phyloP scores from a whole-genome alignment of 2,113 vertebrate species.

The Phodopus roborovskii region DNA sequence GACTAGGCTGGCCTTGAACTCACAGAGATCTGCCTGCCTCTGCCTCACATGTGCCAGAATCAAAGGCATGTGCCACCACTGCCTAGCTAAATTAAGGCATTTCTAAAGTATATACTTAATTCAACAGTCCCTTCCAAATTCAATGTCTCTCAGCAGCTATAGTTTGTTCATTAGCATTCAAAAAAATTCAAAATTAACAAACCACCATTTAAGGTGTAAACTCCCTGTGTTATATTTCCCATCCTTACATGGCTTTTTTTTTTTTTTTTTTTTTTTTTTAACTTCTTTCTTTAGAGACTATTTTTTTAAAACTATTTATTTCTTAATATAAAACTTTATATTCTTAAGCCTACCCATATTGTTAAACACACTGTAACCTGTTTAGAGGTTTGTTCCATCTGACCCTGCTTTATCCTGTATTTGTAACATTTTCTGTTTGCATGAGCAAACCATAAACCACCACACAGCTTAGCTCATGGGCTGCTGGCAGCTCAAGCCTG shows the following conservation, averaged over 20 bases:
- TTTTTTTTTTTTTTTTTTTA: neutral
- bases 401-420: neutral
- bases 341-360: neutral
- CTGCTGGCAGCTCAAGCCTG: neutral
- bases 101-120: neutral
- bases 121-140: neutral
- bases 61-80: too few relatives aligned
- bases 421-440: neutral
- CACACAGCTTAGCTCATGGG: neutral
- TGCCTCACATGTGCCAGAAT: too few relatives aligned
- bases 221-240: neutral
- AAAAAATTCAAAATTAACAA: neutral
- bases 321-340: neutral
- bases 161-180: neutral
- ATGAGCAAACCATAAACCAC: neutral
- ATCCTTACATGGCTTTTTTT: neutral
- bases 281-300: neutral
- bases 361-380: neutral
- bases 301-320: neutral
- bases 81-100: neutral
- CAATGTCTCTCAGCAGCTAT: neutral
- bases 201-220: neutral
- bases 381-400: neutral
- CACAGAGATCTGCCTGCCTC: too few relatives aligned
- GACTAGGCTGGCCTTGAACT: too few relatives aligned